These are phyloP conservation scores for Mactra quadrangularis DNA, from an alignment of 1,140 invertebrate genomes.

Conservation along the genomic window DNA sequence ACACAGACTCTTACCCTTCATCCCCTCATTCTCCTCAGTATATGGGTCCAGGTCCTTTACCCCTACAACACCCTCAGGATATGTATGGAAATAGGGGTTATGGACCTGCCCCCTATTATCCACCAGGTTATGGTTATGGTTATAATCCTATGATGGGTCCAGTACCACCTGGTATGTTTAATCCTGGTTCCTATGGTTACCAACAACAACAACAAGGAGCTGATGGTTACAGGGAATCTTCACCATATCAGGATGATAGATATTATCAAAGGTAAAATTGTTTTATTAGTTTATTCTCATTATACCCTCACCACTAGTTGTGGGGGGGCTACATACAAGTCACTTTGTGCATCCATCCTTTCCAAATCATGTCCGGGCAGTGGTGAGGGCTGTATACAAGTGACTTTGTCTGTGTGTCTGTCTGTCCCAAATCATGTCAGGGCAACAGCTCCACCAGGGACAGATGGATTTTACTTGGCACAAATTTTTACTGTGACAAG, in stretches of 20 bases:
- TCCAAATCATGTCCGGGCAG: no score
- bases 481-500: no score
- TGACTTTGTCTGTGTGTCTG: no score
- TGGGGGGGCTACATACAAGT: no score
- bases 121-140: conserved; percentile 50
- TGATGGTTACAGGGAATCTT: conserved; percentile 31
- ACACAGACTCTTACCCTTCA: conserved; percentile 37
- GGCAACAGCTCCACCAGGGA: no score
- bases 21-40: conserved; percentile 51
- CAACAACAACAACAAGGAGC: neutral
- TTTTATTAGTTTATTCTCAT: no score
- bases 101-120: conserved; percentile 17
- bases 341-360: no score
- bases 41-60: conserved; percentile 1
- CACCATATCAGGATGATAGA: conserved; percentile 34
- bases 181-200: conserved; percentile 25
- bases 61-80: neutral
- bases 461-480: no score
- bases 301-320: no score
- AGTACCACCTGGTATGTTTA: conserved; percentile 27
- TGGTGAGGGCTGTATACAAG: no score
- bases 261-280: conserved; percentile 45
- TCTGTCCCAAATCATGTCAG: no score
- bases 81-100: conserved; percentile 30
- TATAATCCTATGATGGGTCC: conserved; percentile 42